Evolutionary conservation across 2,113 vertebrate genomes (phyloP).

Genomic region (Ptychochromis oligacanthus): DNA sequence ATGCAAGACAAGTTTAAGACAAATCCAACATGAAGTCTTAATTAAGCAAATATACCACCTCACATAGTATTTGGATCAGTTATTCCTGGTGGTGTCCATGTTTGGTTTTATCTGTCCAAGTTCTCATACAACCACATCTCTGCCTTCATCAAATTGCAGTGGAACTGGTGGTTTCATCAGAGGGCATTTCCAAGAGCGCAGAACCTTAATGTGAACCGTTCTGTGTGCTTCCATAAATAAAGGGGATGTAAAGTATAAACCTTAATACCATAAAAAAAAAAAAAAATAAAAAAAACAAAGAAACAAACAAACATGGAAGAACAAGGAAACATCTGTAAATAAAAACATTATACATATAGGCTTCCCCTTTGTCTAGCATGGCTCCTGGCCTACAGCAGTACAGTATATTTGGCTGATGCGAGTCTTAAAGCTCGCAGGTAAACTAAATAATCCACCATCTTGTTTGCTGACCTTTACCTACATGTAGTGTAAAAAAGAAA

Average conservation of each 20-base stretch:
- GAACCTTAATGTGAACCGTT: neutral
- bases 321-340: neutral
- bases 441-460: too few relatives aligned
- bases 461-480: too few relatives aligned
- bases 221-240: neutral
- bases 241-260: neutral
- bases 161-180: neutral
- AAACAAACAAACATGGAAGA: neutral
- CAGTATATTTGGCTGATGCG: too few relatives aligned
- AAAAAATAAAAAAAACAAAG: too few relatives aligned
- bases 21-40: accelerated
- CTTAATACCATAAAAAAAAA: neutral
- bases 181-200: neutral
- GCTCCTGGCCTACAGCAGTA: too few relatives aligned
- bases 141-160: neutral
- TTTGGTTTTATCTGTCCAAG: neutral
- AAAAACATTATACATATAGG: neutral
- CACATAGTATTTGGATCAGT: neutral
- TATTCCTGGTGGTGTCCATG: neutral
- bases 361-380: too few relatives aligned
- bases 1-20: neutral
- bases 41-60: neutral
- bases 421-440: too few relatives aligned
- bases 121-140: neutral
- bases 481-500: too few relatives aligned